Evolutionary conservation across 2,888 invertebrate genomes (phyloP), one percentile per base, ranked within the genome.

Genomic region (Drosophila vallismaia): DNA sequence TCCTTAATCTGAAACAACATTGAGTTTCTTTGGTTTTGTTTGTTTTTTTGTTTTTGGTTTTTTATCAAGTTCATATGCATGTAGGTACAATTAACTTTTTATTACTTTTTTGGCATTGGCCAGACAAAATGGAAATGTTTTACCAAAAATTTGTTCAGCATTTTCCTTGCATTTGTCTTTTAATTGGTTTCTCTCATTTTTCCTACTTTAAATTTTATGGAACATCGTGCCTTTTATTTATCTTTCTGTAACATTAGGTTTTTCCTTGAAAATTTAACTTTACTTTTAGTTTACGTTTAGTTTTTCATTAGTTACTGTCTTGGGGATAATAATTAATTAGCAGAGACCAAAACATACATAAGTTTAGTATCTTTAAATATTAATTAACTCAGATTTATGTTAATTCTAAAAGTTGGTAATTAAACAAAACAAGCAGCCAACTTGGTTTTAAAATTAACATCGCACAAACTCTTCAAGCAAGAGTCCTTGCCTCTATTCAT

Each of bases 91-190:
- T 62, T 70, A 63, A 55, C 33, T 44, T 38, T 69, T 76, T 66
- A 24, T 78, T 73, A 62, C 59, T 71, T 66, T 74, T 66, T 79
- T 80, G 77, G 78, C 77, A 67, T 81, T 79, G 82, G 77, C 82
- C 81, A 77, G 79, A 78, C 72, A 82, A 86, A 79, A 74, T 76
- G 66, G 33, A 71, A 57, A 69, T 70, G 70, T 44, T 73, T 73
- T 73, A 57, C 52, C 55, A 78, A 75, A 83, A 80, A 77, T 78
- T 69, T 80, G 64, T 84, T 86, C 81, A 84, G 77, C 84, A 81
- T 75, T 83, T 77, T 60, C 60, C 58, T 80, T 73, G 71, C 59
- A 72, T 85, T 78, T 74, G 72, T 82, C 76, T 66, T 79, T 76
- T 55, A 59, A 70, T 71, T 78, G 60, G 59, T 57, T 62, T 75